Base-by-base conservation (phyloP, 2,113 vertebrate genomes). In the Corydoras sp. region DNA sequence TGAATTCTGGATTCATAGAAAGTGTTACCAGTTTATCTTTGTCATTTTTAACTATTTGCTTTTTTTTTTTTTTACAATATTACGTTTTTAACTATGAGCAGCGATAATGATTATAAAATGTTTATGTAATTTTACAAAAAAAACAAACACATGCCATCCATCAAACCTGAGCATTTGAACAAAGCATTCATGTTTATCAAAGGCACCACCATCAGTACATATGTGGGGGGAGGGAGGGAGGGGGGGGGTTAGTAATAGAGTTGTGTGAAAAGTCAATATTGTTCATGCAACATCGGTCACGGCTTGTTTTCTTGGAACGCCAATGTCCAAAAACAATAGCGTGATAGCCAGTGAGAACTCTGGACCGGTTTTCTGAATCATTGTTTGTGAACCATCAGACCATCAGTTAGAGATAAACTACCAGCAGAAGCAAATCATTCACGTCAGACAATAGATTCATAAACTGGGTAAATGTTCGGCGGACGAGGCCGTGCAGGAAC, bases 211-310 rank as follows among this genome's bases (percentile, higher is more conserved):
- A 15, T 7, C 10, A 12, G 35, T 2, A 43, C 30, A 56, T 56
- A 56, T 12, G 18, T 24, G 18, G 18, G 18, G 18, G 18, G 18
- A 24, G 18, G 18, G 18, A 24, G 18, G 18, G 18, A n/a, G n/a
- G n/a, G n/a, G n/a, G n/a, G n/a, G 14, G 18, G 66, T 66, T 43
- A 35, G 54, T 35, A 5, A 67, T 69, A 65, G 5, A 2, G 4
- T 12, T 24, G 32, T 55, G 24, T 77, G 35, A 61, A 58, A 60
- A 49, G 48, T 61, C n/a, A 68, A 69, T 48, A 32, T 50, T 43
- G 32, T 4, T 62, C 62, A 51, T 70, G 74, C 62, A 70, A 30
- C 58, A 31, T 71, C 48, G 56, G 49, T 24, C 4, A 68, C 32
- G 61, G 55, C 13, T 78, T 4, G 29, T 56, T 35, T 4, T 32